phyloP scores from a whole-genome alignment of 2,113 vertebrate species.

The Oostethus manadensis region DNA sequence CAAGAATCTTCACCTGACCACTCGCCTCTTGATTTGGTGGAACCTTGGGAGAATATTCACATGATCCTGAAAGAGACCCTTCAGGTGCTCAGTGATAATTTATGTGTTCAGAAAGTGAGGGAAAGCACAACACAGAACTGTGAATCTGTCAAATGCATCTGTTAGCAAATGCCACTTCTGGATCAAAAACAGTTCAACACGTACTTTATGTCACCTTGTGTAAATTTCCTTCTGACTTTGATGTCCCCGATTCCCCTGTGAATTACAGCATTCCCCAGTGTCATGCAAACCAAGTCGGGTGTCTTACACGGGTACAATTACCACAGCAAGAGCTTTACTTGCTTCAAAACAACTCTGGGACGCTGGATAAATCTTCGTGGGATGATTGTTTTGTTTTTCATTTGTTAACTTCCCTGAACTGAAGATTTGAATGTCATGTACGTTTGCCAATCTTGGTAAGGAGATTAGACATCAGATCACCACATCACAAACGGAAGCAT shows the following conservation, averaged over 20 bases:
- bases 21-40: slow-evolving; percentile 41
- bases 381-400: slow-evolving; percentile 49
- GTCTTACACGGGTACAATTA: slow-evolving; percentile 10
- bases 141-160: slow-evolving; percentile 47
- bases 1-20: slow-evolving; percentile 57
- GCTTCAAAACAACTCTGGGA: slow-evolving; percentile 11
- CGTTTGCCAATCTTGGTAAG: slow-evolving; percentile 51
- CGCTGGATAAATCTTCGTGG: slow-evolving; percentile 20
- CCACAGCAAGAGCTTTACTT: slow-evolving; percentile 9
- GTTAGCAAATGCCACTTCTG: slow-evolving; percentile 26
- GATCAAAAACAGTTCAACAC: slow-evolving; percentile 19
- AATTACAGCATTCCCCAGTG: neutral
- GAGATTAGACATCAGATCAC: slow-evolving; percentile 49
- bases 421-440: slow-evolving; percentile 49
- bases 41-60: slow-evolving; percentile 40
- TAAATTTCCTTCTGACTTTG: neutral
- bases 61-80: slow-evolving; percentile 9
- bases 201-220: neutral
- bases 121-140: slow-evolving; percentile 12
- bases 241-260: neutral
- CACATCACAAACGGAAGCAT: slow-evolving; percentile 34
- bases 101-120: neutral
- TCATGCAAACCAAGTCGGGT: slow-evolving; percentile 25
- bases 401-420: slow-evolving; percentile 37
- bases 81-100: slow-evolving; percentile 27